Evolutionary conservation across 1,140 invertebrate genomes (phyloP), one percentile per base, ranked within the genome.

Genomic region (Metaphire vulgaris): DNA sequence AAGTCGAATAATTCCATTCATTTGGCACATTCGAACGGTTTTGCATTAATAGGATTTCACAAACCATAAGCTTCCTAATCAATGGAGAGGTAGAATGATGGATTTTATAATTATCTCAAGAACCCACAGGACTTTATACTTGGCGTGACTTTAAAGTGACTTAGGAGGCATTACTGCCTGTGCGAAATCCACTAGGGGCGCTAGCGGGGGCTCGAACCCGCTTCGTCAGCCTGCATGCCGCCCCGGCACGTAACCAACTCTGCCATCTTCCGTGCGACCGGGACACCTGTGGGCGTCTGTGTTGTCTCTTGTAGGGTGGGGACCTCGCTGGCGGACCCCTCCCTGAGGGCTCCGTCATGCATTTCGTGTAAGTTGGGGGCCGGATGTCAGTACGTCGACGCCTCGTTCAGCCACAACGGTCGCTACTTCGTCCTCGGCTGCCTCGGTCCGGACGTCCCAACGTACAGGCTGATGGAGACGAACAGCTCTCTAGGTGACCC

Each of bases 391-490:
- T 87, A 91, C 81, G 90, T 90, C 6, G 34, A 81, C 77, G 91
- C 89, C 0, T 88, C 90, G 78, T 95, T 96, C 85, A 93, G 92
- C 73, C 88, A 89, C 0, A 72, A 87, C 88, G 69, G 89, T 89
- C 26, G 89, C 0, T 94, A 91, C 85, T 93, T 93, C 78, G 88
- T 90, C 1, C 85, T 95, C 56, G 92, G 94, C 83, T 97, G 95
- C 83, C 86, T 93, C 28, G 94, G 94, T 0, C 94, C 94, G 0
- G 90, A 91, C 0, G 89, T 96, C 64, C 94, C 94, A 0, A 91
- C 89, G 16, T 91, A 91, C 68, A 88, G 88, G 26, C 87, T 96
- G 1, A 77, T 79, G 29, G 78, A 80, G 65, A 80, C 80, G 14
- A 73, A 76, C n/a, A 67, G 72, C 21, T 30, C 68, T 15, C 14